Evolutionary conservation across 2,113 vertebrate genomes (phyloP).

Genomic region (Chionodraco myersi): DNA sequence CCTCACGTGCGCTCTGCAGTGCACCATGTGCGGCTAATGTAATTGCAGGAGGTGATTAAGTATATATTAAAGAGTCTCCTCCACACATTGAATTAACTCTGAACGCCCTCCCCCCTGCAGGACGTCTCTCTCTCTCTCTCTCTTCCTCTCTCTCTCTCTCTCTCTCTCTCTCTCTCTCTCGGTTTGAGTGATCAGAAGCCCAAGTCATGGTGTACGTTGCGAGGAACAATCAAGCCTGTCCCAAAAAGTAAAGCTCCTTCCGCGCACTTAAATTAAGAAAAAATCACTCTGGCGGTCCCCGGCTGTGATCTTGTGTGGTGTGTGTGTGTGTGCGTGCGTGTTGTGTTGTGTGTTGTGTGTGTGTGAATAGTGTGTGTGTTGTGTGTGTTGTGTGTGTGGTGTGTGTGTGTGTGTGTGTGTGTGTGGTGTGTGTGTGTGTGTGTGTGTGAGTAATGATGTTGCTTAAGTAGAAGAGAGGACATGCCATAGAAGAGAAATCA

Average conservation of each 20-base stretch:
- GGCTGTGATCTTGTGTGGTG: no score
- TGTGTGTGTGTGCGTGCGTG: no score
- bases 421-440: no score
- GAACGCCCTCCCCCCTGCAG: neutral
- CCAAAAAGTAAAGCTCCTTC: conserved; percentile 73
- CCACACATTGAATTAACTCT: conserved; percentile 1
- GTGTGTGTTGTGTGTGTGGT: no score
- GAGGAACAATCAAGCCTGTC: conserved; percentile 67
- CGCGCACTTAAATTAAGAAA: conserved; percentile 74
- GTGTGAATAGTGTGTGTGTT: no score
- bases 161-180: conserved; percentile 14
- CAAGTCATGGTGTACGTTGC: conserved; percentile 53
- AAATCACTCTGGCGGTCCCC: no score
- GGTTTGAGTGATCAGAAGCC: conserved; percentile 60
- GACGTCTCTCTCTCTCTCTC: conserved; percentile 26
- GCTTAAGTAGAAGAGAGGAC: no score
- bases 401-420: no score
- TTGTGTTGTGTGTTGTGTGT: no score
- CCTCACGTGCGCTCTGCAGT: neutral
- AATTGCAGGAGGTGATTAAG: neutral
- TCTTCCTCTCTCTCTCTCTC: conserved; percentile 5
- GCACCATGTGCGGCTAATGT: neutral
- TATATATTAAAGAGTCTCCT: conserved; percentile 24
- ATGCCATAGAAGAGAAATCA: no score
- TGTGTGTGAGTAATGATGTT: no score